phyloP scores from a whole-genome alignment of 2,888 invertebrate species.

The Apamea anceps region DNA sequence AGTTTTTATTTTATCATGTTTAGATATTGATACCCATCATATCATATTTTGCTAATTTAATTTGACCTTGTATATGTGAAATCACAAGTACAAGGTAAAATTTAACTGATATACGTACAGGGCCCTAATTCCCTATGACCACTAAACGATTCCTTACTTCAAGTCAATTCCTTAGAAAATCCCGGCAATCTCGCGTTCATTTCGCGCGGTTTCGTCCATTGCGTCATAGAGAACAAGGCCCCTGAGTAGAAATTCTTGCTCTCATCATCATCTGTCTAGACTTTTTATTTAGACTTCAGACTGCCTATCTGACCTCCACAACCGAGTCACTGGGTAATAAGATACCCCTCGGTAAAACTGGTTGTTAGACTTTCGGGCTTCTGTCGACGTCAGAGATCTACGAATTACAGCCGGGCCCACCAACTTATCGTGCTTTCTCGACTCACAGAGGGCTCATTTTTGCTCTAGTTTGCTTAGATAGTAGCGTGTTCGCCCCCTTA shows the following conservation, averaged over 20 bases:
- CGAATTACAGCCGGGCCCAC: neutral
- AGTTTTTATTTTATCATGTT: neutral
- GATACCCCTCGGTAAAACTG: no score
- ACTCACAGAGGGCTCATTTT: neutral
- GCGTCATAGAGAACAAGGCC: no score
- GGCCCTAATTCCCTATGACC: no score
- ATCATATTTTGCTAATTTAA: neutral
- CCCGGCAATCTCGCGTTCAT: no score
- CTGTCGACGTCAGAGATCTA: neutral
- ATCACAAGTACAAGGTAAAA: neutral
- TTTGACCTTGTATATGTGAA: neutral
- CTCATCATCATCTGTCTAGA: no score
- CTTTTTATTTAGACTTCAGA: no score
- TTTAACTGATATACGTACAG: neutral
- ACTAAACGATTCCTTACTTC: no score
- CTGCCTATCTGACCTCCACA: no score
- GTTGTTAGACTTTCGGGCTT: neutral
- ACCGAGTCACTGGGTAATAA: no score
- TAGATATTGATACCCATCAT: neutral
- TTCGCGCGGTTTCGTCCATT: no score
- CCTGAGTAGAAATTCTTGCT: no score
- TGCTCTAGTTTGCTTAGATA: neutral
- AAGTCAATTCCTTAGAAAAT: no score
- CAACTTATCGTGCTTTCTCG: neutral
- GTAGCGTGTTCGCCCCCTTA: neutral